Evolutionary conservation across 1,140 invertebrate species (phyloP).

Genomic region (Orussus abietinus): DNA sequence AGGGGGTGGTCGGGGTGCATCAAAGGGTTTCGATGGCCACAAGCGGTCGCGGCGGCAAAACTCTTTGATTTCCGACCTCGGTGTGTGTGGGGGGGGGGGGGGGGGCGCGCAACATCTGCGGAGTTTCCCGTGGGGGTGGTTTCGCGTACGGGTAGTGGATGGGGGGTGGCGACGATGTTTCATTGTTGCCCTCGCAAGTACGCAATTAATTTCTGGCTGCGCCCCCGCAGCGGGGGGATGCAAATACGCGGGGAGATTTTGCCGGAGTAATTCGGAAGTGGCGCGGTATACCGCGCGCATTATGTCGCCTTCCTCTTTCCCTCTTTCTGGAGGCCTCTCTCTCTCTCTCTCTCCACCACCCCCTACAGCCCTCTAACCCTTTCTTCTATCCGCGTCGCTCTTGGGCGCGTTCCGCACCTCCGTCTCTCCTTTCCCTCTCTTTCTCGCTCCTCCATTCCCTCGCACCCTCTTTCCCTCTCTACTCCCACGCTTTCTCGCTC

Average conservation of each 20-base stretch:
- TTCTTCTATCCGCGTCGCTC: slow-evolving; percentile 11
- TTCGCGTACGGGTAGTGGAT: not conserved
- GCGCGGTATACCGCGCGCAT: slow-evolving; percentile 46
- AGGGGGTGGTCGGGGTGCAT: no score
- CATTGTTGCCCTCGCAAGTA: slow-evolving; percentile 45
- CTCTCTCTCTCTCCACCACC: slow-evolving; percentile 2
- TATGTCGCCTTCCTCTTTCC: slow-evolving; percentile 37
- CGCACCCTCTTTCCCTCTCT: no score
- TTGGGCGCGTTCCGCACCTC: no score
- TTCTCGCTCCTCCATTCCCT: no score
- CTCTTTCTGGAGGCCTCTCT: slow-evolving; percentile 6
- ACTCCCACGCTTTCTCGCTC: no score
- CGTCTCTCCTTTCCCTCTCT: no score
- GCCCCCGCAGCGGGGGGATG: slow-evolving; percentile 38
- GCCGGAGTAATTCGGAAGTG: slow-evolving; percentile 47
- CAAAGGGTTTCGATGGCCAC: no score
- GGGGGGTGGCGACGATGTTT: slow-evolving; percentile 30
- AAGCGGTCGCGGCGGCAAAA: slow-evolving; percentile 26
- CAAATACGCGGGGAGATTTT: slow-evolving; percentile 49
- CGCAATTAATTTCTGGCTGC: slow-evolving; percentile 49
- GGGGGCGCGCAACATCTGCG: slow-evolving; percentile 11
- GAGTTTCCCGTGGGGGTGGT: no score
- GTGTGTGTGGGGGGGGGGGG: slow-evolving; percentile 20
- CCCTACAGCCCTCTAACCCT: slow-evolving; percentile 1
- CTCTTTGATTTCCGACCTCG: slow-evolving; percentile 43